phyloP scores from a whole-genome alignment of 2,113 vertebrate species.

The Tiliqua scincoides region DNA sequence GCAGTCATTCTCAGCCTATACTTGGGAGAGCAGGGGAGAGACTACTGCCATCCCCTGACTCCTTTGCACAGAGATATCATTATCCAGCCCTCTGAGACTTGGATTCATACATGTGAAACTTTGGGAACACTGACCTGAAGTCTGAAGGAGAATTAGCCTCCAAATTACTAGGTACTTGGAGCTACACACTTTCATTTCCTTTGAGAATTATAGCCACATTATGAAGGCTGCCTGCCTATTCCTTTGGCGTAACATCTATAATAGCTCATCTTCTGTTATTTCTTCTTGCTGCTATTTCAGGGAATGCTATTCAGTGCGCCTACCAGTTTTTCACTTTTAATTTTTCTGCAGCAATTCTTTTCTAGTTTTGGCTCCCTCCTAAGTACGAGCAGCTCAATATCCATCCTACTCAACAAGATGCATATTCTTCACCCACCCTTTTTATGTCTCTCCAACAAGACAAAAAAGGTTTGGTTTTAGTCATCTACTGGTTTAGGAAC shows the following conservation, averaged over 20 bases:
- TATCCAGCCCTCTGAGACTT: constrained; percentile 37
- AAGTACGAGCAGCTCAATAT: constrained; percentile 22
- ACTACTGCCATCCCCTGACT: constrained; percentile 3
- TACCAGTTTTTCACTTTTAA: constrained; percentile 34
- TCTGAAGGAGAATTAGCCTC: constrained; percentile 55
- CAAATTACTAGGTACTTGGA: constrained; percentile 60
- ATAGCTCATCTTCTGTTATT: constrained; percentile 63
- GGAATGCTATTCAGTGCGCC: constrained; percentile 56
- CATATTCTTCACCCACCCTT: neutral
- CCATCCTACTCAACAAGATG: neutral
- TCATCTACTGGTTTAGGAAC: neutral
- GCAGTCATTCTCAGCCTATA: constrained; percentile 1
- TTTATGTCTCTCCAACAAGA: neutral
- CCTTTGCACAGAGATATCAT: constrained; percentile 11
- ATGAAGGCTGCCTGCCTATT: constrained; percentile 60
- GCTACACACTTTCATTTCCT: constrained; percentile 59
- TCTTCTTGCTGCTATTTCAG: constrained; percentile 54
- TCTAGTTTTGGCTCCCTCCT: constrained; percentile 33
- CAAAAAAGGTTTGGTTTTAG: neutral
- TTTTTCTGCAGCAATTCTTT: neutral
- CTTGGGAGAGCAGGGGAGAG: constrained; percentile 6
- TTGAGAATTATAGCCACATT: constrained; percentile 63
- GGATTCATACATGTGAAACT: constrained; percentile 32
- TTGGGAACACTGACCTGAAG: constrained; percentile 51
- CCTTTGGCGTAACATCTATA: constrained; percentile 62